phyloP scores from a whole-genome alignment of 2,888 invertebrate genomes.

The Scaptomyza polygonia region DNA sequence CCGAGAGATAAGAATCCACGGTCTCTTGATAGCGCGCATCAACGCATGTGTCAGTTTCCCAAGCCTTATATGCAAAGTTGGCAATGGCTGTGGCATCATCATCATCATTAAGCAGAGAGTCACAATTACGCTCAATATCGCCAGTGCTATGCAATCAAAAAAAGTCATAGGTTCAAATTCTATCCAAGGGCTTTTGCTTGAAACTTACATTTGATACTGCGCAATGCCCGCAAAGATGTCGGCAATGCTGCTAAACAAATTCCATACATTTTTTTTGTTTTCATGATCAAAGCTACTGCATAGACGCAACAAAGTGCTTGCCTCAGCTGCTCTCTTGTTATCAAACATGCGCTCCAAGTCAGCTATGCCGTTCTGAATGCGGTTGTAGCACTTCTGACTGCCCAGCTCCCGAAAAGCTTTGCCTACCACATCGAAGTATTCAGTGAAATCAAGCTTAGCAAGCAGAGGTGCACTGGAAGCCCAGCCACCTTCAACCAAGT shows the following conservation, averaged over 20 bases:
- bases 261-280: constrained; percentile 80
- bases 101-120: constrained; percentile 58
- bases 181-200: not conserved
- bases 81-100: constrained; percentile 77
- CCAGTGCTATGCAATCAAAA: constrained; percentile 45
- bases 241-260: constrained; percentile 79
- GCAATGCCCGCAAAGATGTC: constrained; percentile 78
- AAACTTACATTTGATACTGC: constrained; percentile 77
- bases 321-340: constrained; percentile 69
- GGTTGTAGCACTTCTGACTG: constrained; percentile 80
- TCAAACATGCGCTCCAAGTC: constrained; percentile 78
- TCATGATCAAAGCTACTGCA: constrained; percentile 79
- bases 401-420: constrained; percentile 75
- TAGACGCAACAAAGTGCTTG: constrained; percentile 78
- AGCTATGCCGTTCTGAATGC: constrained; percentile 80
- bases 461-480: constrained; percentile 88
- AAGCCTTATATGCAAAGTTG: constrained; percentile 56
- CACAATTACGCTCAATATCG: constrained; percentile 65
- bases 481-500: constrained; percentile 86
- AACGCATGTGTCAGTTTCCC: constrained; percentile 53
- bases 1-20: constrained; percentile 56
- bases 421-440: constrained; percentile 83
- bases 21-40: constrained; percentile 70
- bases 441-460: constrained; percentile 87
- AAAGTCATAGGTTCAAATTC: not conserved